Evolutionary conservation across 37 sponge, comb jelly and placozoan genomes (phyloP), one percentile per base, ranked within the genome.

Genomic region (Lycopodina hypogea): DNA sequence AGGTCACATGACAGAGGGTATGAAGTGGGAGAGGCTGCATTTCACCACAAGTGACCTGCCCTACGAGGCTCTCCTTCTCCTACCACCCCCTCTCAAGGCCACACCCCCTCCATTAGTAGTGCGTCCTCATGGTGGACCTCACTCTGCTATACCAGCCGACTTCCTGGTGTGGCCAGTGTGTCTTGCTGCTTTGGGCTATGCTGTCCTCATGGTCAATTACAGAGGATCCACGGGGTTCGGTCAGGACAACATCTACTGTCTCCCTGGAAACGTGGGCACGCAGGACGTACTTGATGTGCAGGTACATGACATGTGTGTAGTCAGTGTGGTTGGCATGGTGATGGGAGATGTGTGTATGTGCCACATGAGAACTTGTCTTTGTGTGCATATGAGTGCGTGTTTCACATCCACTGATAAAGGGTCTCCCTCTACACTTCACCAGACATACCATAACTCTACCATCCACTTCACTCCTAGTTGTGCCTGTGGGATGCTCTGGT

Each of bases 221-320:
- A 77, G 93, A 34, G 99, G 99, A 0, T 90, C 96, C 22, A 23
- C 52, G 40, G 99, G 99, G 9, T 95, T 85, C 83, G 96, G 99
- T 15, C 78, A 88, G 59, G 85, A 83, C 19, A 66, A 57, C 40
- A 73, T 98, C 9, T 33, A 81, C 29, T 63, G 83, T 72, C 86
- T 98, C 29, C 78, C 69, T 0, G 99, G 99, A 29, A 85, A 88
- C n/a, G 84, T 91, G 45, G 99, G 99, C 11, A 86, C 81, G 0
- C 85, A 84, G 42, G 99, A 98, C 68, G 96, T 98, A 39, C 68
- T 79, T 30, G 99, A 98, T 81, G 92, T 90, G 0, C 96, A 98
- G 68, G 94, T 94, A 65, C 1, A 42, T 42, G 41, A 22, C n/a
- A 39, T 17, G 51, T 18, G 64, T 52, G 26, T 70, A n/a, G n/a